Conservation (phyloP, 2,888 invertebrate species). For the Platypus cylindrus region DNA sequence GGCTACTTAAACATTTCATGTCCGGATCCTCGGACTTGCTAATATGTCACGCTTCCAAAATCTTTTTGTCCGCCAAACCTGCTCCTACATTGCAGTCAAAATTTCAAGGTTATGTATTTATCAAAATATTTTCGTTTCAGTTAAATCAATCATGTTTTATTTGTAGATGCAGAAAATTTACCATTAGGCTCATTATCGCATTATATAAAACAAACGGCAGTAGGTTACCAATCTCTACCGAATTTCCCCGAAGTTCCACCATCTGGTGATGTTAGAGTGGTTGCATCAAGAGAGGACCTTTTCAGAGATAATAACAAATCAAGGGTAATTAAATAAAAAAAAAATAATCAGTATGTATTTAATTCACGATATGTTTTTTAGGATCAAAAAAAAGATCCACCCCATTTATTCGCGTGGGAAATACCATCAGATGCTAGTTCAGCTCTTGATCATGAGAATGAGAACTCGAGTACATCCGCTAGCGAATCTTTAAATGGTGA, state of each 20-base stretch:
- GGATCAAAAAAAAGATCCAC: no score
- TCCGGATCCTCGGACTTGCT: constrained; percentile 41
- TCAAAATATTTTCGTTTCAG: constrained; percentile 3
- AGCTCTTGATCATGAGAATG: constrained; percentile 30
- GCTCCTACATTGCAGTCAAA: constrained; percentile 82
- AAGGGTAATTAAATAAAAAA: no score
- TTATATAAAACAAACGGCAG: constrained; percentile 74
- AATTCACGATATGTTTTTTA: no score
- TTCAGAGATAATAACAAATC: no score
- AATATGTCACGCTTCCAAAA: constrained; percentile 55
- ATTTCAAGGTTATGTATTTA: constrained; percentile 49
- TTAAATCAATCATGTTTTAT: constrained; percentile 6
- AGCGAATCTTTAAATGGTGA: constrained; percentile 24
- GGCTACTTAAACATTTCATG: constrained; percentile 74
- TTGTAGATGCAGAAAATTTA: constrained; percentile 66
- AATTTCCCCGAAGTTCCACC: constrained; percentile 65
- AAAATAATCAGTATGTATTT: no score
- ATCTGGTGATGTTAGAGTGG: constrained; percentile 65
- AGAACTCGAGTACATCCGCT: constrained; percentile 16
- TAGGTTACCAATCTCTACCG: constrained; percentile 83
- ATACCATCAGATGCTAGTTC: constrained; percentile 30
- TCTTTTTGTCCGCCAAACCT: constrained; percentile 87
- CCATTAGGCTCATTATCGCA: constrained; percentile 93
- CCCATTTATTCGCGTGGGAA: constrained; percentile 29
- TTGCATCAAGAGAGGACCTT: no score